Conservation (phyloP, 2,113 vertebrate species). For the Gambusia affinis region DNA sequence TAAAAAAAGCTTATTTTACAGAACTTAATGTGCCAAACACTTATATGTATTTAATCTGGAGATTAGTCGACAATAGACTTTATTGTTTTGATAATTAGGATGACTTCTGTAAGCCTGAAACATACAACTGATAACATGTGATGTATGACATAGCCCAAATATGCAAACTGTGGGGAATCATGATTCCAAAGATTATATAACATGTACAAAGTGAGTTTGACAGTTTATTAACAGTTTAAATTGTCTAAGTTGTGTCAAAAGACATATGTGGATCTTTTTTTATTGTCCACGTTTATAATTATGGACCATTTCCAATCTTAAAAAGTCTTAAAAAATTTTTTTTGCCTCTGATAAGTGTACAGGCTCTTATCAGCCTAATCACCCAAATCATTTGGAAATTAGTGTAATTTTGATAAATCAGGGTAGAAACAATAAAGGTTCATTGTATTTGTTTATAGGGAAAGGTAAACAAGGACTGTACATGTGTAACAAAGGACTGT, state of each 20-base stretch:
- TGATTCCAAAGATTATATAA: conserved; percentile 65
- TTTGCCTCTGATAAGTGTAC: conserved; percentile 40
- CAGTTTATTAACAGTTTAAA: conserved; percentile 18
- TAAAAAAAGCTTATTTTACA: conserved; percentile 51
- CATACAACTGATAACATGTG: conserved; percentile 35
- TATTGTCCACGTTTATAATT: conserved; percentile 33
- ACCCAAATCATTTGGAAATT: conserved; percentile 35
- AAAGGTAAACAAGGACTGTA: conserved; percentile 69
- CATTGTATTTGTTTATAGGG: conserved; percentile 54
- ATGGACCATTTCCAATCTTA: conserved; percentile 28
- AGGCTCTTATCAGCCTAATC: conserved; percentile 3
- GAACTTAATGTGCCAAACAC: conserved; percentile 67
- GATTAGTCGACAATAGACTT: conserved; percentile 47
- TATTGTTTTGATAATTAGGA: conserved; percentile 47
- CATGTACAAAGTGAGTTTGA: conserved; percentile 48
- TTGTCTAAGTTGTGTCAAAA: conserved; percentile 35
- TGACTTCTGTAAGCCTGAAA: conserved; percentile 25
- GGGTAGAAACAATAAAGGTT: conserved; percentile 28
- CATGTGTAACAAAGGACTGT: conserved; percentile 82
- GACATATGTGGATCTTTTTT: conserved; percentile 20
- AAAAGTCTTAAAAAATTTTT: conserved; percentile 29
- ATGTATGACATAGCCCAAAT: conserved; percentile 59
- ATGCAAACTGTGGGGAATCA: conserved; percentile 61
- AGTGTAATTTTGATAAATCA: conserved; percentile 42
- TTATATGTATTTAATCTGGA: conserved; percentile 60